Base-by-base conservation (phyloP, 2,113 vertebrate genomes). In the Bolborhynchus lineola region DNA sequence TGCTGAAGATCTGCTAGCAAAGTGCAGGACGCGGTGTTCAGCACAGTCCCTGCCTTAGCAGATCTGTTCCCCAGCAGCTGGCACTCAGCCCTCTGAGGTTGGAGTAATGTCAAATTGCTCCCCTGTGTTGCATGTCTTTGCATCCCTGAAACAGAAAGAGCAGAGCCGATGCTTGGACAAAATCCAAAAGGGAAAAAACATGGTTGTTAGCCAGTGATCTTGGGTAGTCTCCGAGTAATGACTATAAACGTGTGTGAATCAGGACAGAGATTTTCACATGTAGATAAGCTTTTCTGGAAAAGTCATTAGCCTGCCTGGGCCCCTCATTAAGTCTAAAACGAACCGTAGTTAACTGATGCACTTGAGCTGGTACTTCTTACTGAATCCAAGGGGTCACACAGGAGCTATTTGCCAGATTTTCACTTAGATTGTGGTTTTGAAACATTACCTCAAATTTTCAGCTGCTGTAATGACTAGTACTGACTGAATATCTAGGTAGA, bases 211-310 rank as follows among this genome's bases (percentile, higher is more conserved):
- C 46, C 81, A 91, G 57, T 28, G 50, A 86, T 86, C 90, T 90
- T 42, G 39, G 75, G 88, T 71, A 93, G 60, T 46, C 42, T 59
- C 82, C 71, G 86, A 88, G 90, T 75, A 87, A 72, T 29, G 93
- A 55, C 92, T 77, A 3, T 17, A 72, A 67, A 65, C 28, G 70
- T 28, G 42, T 96, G 95, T 95, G 95, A 95, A 95, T 82, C 90
- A 49, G 80, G 88, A 71, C 13, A 0, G 86, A 96, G 95, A 94
- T 97, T 95, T 97, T 96, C 95, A 95, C 96, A 96, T 90, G 88
- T 90, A 92, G 88, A 93, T 94, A 94, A 92, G 33, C 82, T 92
- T 81, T 69, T 86, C 93, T 96, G 95, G 82, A 78, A 86, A 95
- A 95, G 76, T 49, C 90, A 84, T 95, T 90, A 86, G 39, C 64